These are phyloP conservation scores for Tanaodytes sp. DNA, from an alignment of 2,888 invertebrate species.

Conservation along the genomic window DNA sequence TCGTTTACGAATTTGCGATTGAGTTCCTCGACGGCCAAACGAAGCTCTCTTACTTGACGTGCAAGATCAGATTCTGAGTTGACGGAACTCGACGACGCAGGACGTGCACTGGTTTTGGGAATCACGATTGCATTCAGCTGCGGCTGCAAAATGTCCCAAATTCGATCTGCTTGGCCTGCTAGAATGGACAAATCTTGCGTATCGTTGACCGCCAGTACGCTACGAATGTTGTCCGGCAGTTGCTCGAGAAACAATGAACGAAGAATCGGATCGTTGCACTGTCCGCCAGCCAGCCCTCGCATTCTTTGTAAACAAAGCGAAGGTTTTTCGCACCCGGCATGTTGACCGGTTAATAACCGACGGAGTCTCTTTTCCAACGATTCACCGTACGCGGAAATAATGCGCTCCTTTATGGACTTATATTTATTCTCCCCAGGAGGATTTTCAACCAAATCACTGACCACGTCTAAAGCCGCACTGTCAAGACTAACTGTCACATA, in stretches of 20 bases:
- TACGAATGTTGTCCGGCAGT: background rate
- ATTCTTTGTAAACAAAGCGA: background rate
- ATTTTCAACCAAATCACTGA: background rate
- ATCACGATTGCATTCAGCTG: background rate
- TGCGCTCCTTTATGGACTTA: background rate
- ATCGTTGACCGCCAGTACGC: background rate
- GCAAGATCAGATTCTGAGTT: too few species aligned
- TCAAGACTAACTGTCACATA: constrained; percentile 19
- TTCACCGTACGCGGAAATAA: constrained; percentile 2
- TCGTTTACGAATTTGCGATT: too few species aligned
- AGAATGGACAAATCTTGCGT: background rate
- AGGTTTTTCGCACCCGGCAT: background rate
- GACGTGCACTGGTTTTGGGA: too few species aligned
- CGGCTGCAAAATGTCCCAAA: background rate
- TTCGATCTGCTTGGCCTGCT: background rate
- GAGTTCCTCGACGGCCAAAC: too few species aligned
- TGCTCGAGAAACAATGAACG: background rate
- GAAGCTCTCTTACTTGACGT: too few species aligned
- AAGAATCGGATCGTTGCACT: background rate
- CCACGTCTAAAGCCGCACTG: background rate
- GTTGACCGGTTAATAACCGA: background rate
- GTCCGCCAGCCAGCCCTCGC: background rate
- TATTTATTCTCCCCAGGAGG: constrained; percentile 3
- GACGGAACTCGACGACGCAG: too few species aligned
- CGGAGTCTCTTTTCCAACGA: constrained; percentile 1